A percentile compares a stretch with the other conserved stretches of the same genome.
These are phyloP conservation scores for Nudaria mundana DNA, from an alignment of 2,888 invertebrate species.

Conservation along the genomic window DNA sequence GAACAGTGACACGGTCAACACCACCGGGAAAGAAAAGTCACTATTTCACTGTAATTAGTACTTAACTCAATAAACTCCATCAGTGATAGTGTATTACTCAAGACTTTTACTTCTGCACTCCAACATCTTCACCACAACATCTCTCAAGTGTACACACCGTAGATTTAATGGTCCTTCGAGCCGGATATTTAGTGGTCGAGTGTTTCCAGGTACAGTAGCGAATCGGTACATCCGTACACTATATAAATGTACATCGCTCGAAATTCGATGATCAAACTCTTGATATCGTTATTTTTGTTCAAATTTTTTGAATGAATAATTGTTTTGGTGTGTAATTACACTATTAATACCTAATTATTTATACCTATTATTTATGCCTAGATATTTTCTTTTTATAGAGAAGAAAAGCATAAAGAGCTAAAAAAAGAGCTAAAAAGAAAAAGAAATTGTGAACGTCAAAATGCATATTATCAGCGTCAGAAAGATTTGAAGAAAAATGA, in stretches of 20 bases:
- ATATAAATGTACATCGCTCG: constrained; percentile 21
- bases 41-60: too few species aligned
- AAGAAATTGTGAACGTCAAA: constrained; percentile 9
- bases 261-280: constrained; percentile 21
- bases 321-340: constrained; percentile 21
- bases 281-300: constrained; percentile 23
- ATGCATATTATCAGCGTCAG: constrained; percentile 10
- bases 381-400: constrained; percentile 24
- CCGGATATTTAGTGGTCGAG: too few species aligned
- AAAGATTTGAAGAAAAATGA: constrained; percentile 7
- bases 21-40: too few species aligned
- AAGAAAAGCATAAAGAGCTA: constrained; percentile 11
- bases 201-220: too few species aligned
- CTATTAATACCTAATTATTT: constrained; percentile 14
- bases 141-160: too few species aligned
- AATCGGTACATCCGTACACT: too few species aligned
- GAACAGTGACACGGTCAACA: constrained; percentile 5
- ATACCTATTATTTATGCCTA: constrained; percentile 26
- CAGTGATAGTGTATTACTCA: too few species aligned
- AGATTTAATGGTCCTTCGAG: too few species aligned
- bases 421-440: constrained; percentile 10
- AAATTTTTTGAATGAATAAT: constrained; percentile 19
- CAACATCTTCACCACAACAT: too few species aligned
- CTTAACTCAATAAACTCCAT: too few species aligned
- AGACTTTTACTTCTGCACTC: too few species aligned